Base-by-base conservation (phyloP, 2,113 vertebrate genomes). In the Chaetops frenatus region DNA sequence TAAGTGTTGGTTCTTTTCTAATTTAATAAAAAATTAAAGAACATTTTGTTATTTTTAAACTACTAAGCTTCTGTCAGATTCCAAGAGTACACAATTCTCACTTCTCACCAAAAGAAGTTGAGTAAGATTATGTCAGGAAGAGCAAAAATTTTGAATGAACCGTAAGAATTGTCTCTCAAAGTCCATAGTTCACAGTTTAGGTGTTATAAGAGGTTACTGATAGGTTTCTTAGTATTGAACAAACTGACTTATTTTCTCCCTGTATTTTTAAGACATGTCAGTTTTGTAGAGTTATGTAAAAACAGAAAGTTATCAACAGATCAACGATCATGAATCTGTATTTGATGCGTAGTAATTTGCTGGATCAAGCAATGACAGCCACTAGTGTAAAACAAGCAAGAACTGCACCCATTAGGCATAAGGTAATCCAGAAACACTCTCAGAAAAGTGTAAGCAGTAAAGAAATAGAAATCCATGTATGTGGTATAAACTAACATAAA, bases 261-360 rank as follows among this genome's bases (percentile, higher is more conserved):
- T 70, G 5, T 42, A 25, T 36, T 84, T 91, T 81, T 95, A 33
- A 81, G 28, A 50, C 11, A 23, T n/a, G 15, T 33, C 40, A 40
- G 5, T 70, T 70, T 57, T 66, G 7, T 21, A 44, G 27, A 58
- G 23, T 25, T 77, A 17, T 0, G 0, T 29, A 24, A 1, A 5
- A 51, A 50, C 16, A 54, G 17, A 56, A 74, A 85, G 15, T 25
- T 57, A n/a, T 10, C 38, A 15, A 54, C 5, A 65, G 45, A 69
- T n/a, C 9, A 85, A 19, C 28, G 36, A 19, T 19, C 36, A 78
- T 8, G 12, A 60, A 65, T 45, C 31, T 27, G 19, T 33, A 40
- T 69, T 58, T 80, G n/a, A 45, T 33, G 25, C 11, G 65, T 3
- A 60, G 9, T 12, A 56, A 81, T 56, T 82, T 7, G n/a, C 36